Evolutionary conservation across 2,797 vertebrate genomes (phyloP).

Genomic region (Enteromius paludinosus): DNA sequence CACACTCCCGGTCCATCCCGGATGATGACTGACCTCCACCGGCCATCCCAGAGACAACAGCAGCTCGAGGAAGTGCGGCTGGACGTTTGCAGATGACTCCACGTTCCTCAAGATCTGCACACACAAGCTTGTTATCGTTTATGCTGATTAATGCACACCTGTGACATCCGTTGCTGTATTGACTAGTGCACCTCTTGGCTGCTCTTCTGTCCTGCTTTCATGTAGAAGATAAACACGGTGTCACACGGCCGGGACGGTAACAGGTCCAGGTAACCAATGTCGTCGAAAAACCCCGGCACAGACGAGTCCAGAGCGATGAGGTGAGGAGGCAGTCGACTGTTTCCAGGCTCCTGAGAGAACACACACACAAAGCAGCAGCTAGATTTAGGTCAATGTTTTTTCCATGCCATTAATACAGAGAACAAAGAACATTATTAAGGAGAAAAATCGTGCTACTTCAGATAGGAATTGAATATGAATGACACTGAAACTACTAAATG

Average conservation of each 20-base stretch:
- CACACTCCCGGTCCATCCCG: constrained; percentile 84
- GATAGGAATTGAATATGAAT: background rate
- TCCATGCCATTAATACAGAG: background rate
- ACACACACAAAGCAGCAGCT: background rate
- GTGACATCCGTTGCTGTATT: background rate
- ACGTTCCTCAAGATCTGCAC: constrained; percentile 89
- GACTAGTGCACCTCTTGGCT: constrained; percentile 80
- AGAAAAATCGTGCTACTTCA: background rate
- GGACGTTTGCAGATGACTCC: constrained; percentile 84
- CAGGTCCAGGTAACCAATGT: constrained; percentile 87
- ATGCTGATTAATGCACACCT: background rate
- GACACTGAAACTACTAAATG: background rate
- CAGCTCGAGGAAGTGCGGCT: constrained; percentile 89
- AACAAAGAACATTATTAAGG: background rate
- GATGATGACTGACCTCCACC: constrained; percentile 83
- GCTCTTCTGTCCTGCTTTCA: constrained; percentile 91
- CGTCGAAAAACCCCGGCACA: constrained; percentile 88
- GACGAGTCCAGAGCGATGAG: constrained; percentile 90
- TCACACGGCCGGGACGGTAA: constrained; percentile 88
- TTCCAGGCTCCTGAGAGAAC: constrained; percentile 82
- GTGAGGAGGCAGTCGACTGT: constrained; percentile 87
- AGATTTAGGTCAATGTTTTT: constrained; percentile 2
- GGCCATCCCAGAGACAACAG: constrained; percentile 89
- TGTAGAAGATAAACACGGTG: constrained; percentile 91
- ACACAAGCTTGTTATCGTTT: constrained; percentile 3